phyloP scores from a whole-genome alignment of 2,113 vertebrate genomes.

The Aspiorhynchus laticeps region DNA sequence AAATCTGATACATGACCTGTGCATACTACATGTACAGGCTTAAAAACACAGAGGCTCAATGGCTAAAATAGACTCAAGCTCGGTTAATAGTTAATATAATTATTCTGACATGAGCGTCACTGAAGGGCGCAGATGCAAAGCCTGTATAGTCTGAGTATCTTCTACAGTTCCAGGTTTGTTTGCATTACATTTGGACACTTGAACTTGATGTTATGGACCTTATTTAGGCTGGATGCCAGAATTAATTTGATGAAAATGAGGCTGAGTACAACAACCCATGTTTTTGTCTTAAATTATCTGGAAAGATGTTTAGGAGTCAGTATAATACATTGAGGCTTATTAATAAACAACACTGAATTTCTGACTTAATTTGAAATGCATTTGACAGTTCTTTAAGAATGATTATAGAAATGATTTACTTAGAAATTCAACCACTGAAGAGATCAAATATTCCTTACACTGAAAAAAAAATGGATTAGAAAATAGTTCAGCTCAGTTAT shows the following conservation, averaged over 20 bases:
- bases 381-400: background rate
- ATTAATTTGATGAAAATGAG: background rate
- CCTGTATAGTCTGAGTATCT: background rate
- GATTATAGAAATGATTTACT: background rate
- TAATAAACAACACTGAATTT: background rate
- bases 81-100: background rate
- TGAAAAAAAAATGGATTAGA: no score
- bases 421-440: background rate
- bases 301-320: background rate
- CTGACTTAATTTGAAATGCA: background rate
- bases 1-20: background rate
- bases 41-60: background rate
- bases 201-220: no score
- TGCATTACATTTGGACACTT: constrained; percentile 17
- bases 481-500: no score
- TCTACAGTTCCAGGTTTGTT: constrained; percentile 17
- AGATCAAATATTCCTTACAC: background rate
- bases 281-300: background rate
- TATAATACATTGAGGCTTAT: background rate
- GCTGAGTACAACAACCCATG: background rate
- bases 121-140: no score
- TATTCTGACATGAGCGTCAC: background rate
- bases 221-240: background rate
- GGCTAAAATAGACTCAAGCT: background rate
- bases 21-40: background rate